Evolutionary conservation across 2,797 vertebrate genomes (phyloP), one percentile per base, ranked within the genome.

Genomic region (Ataeniobius toweri): DNA sequence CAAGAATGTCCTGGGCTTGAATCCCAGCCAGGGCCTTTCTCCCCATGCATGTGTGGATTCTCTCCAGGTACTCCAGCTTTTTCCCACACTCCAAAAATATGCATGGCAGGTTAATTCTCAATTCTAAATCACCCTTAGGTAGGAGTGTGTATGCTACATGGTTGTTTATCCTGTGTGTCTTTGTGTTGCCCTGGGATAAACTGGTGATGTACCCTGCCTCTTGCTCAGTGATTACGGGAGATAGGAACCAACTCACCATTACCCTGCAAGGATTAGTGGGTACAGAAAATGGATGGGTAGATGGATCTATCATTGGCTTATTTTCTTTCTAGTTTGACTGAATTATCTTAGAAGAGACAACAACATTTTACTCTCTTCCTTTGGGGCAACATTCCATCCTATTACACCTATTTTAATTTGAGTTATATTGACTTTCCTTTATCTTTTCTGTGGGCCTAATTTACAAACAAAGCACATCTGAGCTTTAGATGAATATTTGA

Each of bases 401-500:
- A 46, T 46, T 44, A 16, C 41, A 46, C 22, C 6, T 46, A 10
- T n/a, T 46, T 69, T 24, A 26, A n/a, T 69, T 46, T 69, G 22
- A 67, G 22, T n/a, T 31, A 41, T 39, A 56, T 55, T 39, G 80
- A 59, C 65, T 74, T 55, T 77, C 67, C 77, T 76, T 20, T 85
- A 14, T 69, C 41, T 6, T 46, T 24, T 41, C 44, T 26, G 13
- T 46, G 22, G 41, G 46, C 67, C 67, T 69, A 14, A 69, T 69
- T 46, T 24, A 69, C 41, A 69, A 44, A 41, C 10, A 69, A 69
- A 69, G 77, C 36, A 56, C 75, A 69, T 89, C 87, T 85, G 56
- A 50, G 82, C 71, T 92, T 90, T 78, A 59, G 78, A 85, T 74
- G 50, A 79, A 77, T 85, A 82, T 88, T 88, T 90, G 89, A 81